Conservation (phyloP, 2,113 vertebrate genomes). For the Sula dactylatra region DNA sequence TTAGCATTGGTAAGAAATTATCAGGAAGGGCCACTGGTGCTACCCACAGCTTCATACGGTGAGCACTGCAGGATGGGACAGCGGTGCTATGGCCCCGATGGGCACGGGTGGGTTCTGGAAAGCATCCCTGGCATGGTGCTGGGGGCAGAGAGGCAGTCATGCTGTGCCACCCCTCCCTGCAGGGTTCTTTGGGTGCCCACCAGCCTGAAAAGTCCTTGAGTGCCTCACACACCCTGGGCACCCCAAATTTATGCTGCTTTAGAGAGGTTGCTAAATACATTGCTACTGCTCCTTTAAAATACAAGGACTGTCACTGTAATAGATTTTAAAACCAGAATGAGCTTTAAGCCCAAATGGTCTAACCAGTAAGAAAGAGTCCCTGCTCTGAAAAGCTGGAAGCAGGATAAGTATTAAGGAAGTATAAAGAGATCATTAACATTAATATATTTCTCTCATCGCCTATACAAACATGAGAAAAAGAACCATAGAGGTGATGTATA, state of each 20-base stretch:
- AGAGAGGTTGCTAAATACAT: neutral
- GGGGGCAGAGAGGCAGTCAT: neutral
- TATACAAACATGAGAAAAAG: neutral
- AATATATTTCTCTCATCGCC: neutral
- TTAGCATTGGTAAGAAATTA: neutral
- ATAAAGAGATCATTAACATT: neutral
- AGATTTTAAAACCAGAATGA: neutral
- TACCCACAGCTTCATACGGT: neutral
- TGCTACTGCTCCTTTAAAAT: neutral
- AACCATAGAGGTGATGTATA: conserved; percentile 22
- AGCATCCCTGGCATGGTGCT: neutral
- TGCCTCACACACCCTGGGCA: neutral
- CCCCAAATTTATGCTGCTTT: neutral
- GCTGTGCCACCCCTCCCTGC: neutral
- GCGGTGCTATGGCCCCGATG: rapidly evolving
- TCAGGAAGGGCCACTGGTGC: neutral
- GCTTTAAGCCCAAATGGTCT: neutral
- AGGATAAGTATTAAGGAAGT: neutral
- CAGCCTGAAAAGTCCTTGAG: neutral
- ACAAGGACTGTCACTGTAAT: neutral
- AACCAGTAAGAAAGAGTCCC: neutral
- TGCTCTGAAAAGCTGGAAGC: conserved; percentile 7
- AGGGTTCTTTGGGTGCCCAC: neutral
- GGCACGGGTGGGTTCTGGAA: neutral
- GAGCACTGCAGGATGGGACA: neutral